A percentile compares a stretch with the other conserved stretches of the same genome.
These are phyloP conservation scores for Phalacrocorax pelagicus DNA, from an alignment of 2,113 vertebrate genomes.

Conservation along the genomic window DNA sequence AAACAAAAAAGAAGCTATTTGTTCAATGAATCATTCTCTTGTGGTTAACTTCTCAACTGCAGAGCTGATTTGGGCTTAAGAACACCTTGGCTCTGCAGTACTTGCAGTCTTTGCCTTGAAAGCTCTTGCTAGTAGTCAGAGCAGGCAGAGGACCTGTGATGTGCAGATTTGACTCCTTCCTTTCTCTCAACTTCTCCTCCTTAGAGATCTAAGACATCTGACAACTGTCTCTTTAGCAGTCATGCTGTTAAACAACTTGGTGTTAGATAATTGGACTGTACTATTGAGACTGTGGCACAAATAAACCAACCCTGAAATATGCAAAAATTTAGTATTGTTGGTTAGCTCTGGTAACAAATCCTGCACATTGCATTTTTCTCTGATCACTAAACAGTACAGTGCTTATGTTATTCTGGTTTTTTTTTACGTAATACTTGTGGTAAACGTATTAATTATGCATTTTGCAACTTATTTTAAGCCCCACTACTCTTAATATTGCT, in stretches of 20 bases:
- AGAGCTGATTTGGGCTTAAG: not conserved
- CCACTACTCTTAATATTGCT: not conserved
- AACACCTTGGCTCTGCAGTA: not conserved
- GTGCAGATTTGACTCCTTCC: not conserved
- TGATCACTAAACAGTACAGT: not conserved
- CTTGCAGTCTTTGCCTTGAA: not conserved
- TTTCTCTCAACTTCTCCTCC: not conserved
- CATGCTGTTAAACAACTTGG: not conserved
- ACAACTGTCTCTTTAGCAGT: not conserved
- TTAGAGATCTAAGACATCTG: not conserved
- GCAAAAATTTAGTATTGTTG: not conserved
- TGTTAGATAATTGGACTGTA: not conserved
- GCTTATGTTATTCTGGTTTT: not conserved
- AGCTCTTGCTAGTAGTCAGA: not conserved
- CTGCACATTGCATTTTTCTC: not conserved
- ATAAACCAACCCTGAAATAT: not conserved
- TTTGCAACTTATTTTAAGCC: not conserved
- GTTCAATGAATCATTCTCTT: not conserved
- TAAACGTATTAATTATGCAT: not conserved
- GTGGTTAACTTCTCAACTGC: not conserved
- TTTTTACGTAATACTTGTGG: not conserved
- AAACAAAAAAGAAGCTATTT: not conserved
- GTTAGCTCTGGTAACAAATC: not conserved
- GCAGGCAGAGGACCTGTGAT: not conserved
- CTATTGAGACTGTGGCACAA: not conserved